Evolutionary conservation across 1,140 invertebrate species (phyloP).

Genomic region (Oscheius sp.): DNA sequence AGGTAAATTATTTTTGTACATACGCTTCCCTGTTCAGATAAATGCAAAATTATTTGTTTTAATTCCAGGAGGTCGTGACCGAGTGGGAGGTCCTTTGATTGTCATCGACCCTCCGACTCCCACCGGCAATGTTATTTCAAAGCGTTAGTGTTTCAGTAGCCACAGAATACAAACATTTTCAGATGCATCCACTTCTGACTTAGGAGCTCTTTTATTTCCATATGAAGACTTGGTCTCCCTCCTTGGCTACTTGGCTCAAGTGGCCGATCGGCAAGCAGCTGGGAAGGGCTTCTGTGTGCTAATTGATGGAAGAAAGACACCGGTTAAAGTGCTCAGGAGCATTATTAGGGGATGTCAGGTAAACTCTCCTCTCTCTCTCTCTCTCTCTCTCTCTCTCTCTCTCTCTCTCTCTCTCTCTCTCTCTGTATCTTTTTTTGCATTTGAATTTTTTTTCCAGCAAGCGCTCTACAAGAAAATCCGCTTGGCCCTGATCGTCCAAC

Average conservation of each 20-base stretch:
- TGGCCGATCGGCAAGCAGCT: not conserved
- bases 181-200: slow-evolving; percentile 3
- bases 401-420: not conserved
- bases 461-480: slow-evolving; percentile 33
- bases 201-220: not conserved
- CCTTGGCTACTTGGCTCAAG: not conserved
- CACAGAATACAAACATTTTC: not conserved
- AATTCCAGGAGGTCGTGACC: slow-evolving; percentile 15
- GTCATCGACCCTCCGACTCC: slow-evolving; percentile 7
- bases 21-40: no score
- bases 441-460: no score
- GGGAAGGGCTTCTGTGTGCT: slow-evolving; percentile 1
- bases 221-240: slow-evolving; percentile 8
- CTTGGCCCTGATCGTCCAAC: slow-evolving; percentile 29
- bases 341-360: slow-evolving; percentile 7
- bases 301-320: not conserved
- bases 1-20: slow-evolving; percentile 7
- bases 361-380: no score
- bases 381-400: not conserved
- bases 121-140: not conserved
- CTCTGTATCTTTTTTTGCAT: no score
- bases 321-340: not conserved
- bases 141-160: not conserved
- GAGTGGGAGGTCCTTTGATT: slow-evolving; percentile 11
- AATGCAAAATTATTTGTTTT: not conserved